Percentiles rank a stretch among this genome's conserved stretches.
These are phyloP conservation scores for Sciurus carolinensis DNA, from an alignment of 2,797 vertebrate genomes.

Conservation along the genomic window DNA sequence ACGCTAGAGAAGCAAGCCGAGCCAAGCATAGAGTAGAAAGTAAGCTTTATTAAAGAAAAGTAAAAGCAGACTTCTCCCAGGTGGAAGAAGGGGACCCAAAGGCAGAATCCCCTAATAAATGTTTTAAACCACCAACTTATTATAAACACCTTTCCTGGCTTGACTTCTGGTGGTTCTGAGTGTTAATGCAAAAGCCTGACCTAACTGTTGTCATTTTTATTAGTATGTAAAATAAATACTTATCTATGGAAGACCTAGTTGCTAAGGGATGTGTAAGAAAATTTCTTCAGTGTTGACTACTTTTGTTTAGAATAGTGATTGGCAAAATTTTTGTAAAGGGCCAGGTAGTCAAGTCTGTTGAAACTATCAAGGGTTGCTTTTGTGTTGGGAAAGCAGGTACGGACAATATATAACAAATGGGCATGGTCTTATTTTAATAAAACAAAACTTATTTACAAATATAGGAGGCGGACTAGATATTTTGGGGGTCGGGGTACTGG, in stretches of 20 bases:
- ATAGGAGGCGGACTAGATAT: too few species aligned
- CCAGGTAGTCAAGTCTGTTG: conserved; percentile 3
- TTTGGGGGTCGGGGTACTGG: too few species aligned
- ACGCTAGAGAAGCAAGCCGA: too few species aligned
- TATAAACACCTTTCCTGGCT: not conserved
- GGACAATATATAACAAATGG: not conserved
- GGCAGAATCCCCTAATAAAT: not conserved
- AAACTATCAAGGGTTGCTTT: not conserved
- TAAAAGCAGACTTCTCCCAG: too few species aligned
- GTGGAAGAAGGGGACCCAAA: too few species aligned
- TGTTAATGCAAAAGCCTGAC: not conserved
- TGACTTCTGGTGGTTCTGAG: not conserved
- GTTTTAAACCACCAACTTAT: not conserved
- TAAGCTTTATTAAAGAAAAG: too few species aligned
- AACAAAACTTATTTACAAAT: conserved; percentile 9
- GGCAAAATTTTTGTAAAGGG: not conserved
- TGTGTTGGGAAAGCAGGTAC: conserved; percentile 24
- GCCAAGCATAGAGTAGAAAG: too few species aligned
- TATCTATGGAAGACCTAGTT: conserved; percentile 7
- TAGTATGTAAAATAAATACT: conserved; percentile 31
- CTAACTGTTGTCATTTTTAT: conserved; percentile 33
- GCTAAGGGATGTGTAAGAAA: conserved; percentile 17
- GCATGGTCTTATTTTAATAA: not conserved
- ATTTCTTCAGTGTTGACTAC: not conserved
- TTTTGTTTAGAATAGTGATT: not conserved